Percentiles rank a stretch among this genome's conserved stretches.
Conservation (phyloP, 2,113 vertebrate species). For the Montifringilla adamsi region DNA sequence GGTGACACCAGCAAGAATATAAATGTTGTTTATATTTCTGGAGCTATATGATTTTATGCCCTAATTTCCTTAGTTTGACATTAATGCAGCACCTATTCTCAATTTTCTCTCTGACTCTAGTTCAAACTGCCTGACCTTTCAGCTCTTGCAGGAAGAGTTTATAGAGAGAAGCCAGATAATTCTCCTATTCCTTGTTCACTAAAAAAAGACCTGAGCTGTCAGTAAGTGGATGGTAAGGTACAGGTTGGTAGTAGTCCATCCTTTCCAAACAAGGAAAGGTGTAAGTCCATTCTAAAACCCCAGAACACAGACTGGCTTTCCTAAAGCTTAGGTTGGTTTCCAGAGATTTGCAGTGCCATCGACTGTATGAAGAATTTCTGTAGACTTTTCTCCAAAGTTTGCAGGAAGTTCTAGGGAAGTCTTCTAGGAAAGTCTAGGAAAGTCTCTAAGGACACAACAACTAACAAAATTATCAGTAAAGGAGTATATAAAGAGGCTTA, state of each 20-base stretch:
- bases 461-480: background rate
- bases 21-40: background rate
- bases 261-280: background rate
- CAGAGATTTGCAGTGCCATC: background rate
- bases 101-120: background rate
- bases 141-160: background rate
- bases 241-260: background rate
- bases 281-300: background rate
- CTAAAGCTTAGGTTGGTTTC: background rate
- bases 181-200: background rate
- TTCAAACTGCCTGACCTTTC: background rate
- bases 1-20: background rate
- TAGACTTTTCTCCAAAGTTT: background rate
- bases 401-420: background rate
- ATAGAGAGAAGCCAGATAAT: background rate
- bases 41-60: background rate
- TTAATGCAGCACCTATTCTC: background rate
- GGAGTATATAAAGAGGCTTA: background rate
- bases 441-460: background rate
- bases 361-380: background rate
- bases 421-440: background rate
- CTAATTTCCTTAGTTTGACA: background rate
- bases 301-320: background rate
- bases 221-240: background rate
- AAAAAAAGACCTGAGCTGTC: background rate